A percentile compares a stretch with the other conserved stretches of the same genome.
These are phyloP conservation scores for Copsychus sechellarum DNA, from an alignment of 2,113 vertebrate species.

Conservation along the genomic window DNA sequence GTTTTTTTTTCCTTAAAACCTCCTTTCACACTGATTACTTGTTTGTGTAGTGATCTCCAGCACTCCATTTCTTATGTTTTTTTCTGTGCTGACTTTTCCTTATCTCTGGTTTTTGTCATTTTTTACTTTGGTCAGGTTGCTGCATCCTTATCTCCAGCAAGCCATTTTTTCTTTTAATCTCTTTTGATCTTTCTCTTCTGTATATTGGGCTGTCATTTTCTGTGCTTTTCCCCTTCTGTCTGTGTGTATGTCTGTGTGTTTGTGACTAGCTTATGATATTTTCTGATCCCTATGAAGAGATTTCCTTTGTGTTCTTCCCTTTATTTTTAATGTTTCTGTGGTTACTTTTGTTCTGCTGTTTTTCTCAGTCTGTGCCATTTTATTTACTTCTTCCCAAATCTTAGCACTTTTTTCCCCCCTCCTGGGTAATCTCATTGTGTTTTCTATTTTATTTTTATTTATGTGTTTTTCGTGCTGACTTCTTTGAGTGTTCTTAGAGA, in stretches of 20 bases:
- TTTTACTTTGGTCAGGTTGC: neutral
- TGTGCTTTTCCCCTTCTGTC: neutral
- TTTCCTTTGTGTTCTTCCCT: neutral
- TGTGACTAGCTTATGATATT: neutral
- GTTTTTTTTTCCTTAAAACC: neutral
- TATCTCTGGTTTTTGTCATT: neutral
- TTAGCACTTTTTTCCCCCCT: neutral
- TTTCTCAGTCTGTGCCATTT: neutral
- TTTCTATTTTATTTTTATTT: neutral
- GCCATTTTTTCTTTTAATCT: constrained; percentile 33
- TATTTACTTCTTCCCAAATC: neutral
- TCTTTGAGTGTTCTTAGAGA: neutral
- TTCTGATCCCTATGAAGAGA: neutral
- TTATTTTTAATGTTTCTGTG: neutral
- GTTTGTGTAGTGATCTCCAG: neutral
- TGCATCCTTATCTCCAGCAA: constrained; percentile 10
- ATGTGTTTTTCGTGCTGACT: neutral
- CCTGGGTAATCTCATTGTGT: neutral
- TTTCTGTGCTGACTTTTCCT: neutral
- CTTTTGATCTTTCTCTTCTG: neutral
- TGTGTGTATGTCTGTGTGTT: neutral
- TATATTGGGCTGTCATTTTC: constrained; percentile 17
- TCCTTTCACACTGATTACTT: neutral
- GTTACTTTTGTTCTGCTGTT: neutral
- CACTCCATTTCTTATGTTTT: neutral